Evolutionary conservation across 2,888 invertebrate genomes (phyloP), one percentile per base, ranked within the genome.

Genomic region (Bellardia pandia): DNA sequence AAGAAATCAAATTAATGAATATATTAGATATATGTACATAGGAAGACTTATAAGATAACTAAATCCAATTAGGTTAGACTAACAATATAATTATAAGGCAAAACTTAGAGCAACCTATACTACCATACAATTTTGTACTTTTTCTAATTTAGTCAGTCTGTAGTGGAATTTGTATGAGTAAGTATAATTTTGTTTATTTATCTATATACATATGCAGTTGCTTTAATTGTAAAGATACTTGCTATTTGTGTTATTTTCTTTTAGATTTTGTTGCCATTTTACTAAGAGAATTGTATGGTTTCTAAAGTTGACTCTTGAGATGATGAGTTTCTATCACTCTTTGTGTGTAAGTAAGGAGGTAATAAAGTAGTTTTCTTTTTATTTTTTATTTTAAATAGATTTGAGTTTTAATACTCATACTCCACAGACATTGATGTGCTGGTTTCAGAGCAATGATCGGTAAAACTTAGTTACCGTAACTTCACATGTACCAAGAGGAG

Each of bases 311-410:
- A 76, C 76, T 83, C 86, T 86, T 80, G 66, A 77, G 80, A 76
- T 84, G 86, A 76, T 84, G 86, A 76, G 76, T 82, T 78, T 30
- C 79, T 72, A 80, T 80, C 84, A 84, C 80, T 84, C 79, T 86
- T 60, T 48, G 48, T 74, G 71, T 84, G 62, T 23, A 77, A 37
- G 66, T 60, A 84, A 86, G 86, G 66, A 84, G 86, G 84, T 86
- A 86, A 86, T 84, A 80, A 86, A 80, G 84, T 84, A 60, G n/a
- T 6, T 62, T 79, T n/a, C 13, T 68, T 48, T 62, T 16, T 11
- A 5, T 58, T 53, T 51, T 71, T 48, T 48, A 40, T 72, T 86
- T 83, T 66, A 66, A 76, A 86, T 72, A 83, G 76, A 80, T 58
- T 80, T 75, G 37, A 74, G 81, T 68, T 66, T 42, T 68, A 53